Conservation (phyloP, 2,888 invertebrate species). For the Ecliptopera silaceata region DNA sequence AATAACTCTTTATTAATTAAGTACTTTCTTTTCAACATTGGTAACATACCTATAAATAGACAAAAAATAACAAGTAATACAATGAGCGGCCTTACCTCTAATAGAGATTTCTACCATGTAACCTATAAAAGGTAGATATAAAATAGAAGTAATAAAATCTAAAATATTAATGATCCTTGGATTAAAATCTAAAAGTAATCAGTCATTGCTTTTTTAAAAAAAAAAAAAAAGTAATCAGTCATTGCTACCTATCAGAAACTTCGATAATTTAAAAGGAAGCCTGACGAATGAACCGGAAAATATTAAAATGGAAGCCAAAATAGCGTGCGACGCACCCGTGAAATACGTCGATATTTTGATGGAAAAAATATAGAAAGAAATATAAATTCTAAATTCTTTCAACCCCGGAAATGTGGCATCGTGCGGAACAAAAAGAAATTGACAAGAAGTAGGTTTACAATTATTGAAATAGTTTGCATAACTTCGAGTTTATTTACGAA, state of each 20-base stretch:
- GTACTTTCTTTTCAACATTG: no score
- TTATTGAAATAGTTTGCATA: constrained; percentile 59
- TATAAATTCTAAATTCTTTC: constrained; percentile 74
- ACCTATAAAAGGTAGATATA: no score
- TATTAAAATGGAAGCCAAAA: constrained; percentile 80
- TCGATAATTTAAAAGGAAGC: constrained; percentile 71
- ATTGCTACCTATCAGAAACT: constrained; percentile 57
- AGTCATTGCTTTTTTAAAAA: no score
- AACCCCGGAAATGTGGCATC: constrained; percentile 63
- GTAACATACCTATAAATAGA: no score
- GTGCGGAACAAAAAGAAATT: constrained; percentile 64
- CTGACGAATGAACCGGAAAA: constrained; percentile 80
- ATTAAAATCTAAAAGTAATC: not conserved
- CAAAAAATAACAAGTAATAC: no score
- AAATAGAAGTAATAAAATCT: no score
- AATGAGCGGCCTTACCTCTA: no score
- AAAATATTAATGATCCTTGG: no score
- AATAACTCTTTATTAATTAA: no score
- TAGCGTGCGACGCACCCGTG: constrained; percentile 69
- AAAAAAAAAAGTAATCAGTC: not conserved
- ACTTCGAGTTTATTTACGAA: no score
- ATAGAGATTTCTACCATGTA: no score
- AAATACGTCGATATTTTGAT: constrained; percentile 73
- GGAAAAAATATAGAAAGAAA: constrained; percentile 56
- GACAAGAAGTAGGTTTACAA: constrained; percentile 56